Evolutionary conservation across 2,113 vertebrate species (phyloP), one percentile per base, ranked within the genome.

Genomic region (Herpetotheres cachinnans): DNA sequence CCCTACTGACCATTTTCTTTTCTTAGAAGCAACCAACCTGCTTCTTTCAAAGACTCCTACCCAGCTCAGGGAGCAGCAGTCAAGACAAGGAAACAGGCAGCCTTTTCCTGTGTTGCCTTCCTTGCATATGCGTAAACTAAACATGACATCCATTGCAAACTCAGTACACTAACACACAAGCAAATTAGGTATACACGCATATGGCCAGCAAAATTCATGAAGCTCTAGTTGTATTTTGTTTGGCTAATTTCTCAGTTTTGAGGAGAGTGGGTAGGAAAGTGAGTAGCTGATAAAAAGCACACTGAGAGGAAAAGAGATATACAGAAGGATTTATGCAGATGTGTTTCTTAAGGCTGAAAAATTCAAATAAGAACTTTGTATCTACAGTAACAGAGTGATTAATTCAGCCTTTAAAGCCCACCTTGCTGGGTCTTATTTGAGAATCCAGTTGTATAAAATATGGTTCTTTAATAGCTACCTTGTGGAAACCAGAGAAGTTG

Each of bases 401-500:
- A 97, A 97, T 83, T 85, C 86, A 89, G 83, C 62, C 84, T 96
- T 95, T 96, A 92, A 90, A 95, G 87, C 73, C 95, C 84, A 95
- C 89, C 93, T 94, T 89, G 81, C 61, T 86, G 54, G 32, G 9
- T 93, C 94, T 91, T 94, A 95, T 80, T 97, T 95, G 81, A 95
- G 78, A 91, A 95, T 50, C 66, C 46, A 66, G 78, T 76, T 94
- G 84, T 80, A 87, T 91, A 96, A 97, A 94, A 95, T 93, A 95
- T 72, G 73, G 86, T 50, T 95, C 80, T 95, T 90, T 96, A 96
- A 96, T 95, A 95, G 95, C 70, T 94, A 97, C 91, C 93, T 96
- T 4, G 78, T 93, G 93, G 95, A 96, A 96, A 95, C 56, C 73
- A 96, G 95, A 94, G 89, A 97, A 95, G 91, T 87, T 93, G 89